These are phyloP conservation scores for Lumbricus terrestris DNA, from an alignment of 2,888 invertebrate species.

Conservation along the genomic window DNA sequence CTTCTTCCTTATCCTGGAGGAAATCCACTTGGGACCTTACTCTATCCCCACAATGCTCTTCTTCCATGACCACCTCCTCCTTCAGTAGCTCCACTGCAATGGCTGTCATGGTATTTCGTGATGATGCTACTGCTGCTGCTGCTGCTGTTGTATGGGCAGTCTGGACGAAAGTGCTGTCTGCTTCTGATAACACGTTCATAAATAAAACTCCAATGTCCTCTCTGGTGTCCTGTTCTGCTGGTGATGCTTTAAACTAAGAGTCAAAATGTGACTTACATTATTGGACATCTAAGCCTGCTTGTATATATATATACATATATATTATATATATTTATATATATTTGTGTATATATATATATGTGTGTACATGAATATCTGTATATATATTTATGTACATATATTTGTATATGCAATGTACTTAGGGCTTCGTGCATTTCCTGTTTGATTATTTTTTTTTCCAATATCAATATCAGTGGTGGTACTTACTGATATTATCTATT, in stretches of 20 bases:
- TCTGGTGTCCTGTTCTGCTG: background rate
- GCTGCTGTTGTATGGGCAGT: background rate
- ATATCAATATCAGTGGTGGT: no score
- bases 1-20: background rate
- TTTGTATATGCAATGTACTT: no score
- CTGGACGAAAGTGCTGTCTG: background rate
- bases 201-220: background rate
- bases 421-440: no score
- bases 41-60: background rate
- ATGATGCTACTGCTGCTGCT: no score
- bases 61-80: constrained; percentile 3
- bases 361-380: no score
- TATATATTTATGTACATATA: no score
- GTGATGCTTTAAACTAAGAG: background rate
- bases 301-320: background rate
- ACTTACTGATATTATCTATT: no score
- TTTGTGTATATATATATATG: no score
- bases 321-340: no score
- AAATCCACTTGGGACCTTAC: background rate
- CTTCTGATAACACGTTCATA: background rate
- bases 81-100: background rate
- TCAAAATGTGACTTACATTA: background rate
- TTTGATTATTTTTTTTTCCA: no score
- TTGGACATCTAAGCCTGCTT: background rate
- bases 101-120: no score